Conservation (phyloP, 2,113 vertebrate genomes). For the Trematomus loennbergii region DNA sequence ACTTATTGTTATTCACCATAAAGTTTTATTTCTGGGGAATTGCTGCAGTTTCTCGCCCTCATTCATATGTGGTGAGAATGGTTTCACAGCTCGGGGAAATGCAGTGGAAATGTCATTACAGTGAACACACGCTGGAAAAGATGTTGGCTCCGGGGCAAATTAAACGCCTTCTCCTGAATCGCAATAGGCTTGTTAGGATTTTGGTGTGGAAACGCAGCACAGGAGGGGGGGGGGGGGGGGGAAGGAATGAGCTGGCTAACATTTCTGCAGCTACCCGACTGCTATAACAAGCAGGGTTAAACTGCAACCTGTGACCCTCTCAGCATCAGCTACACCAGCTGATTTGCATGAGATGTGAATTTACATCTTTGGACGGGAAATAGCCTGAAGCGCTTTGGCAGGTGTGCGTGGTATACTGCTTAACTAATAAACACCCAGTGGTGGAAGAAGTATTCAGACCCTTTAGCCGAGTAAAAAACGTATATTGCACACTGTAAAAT, state of each 20-base stretch:
- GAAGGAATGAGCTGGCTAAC: conserved; percentile 5
- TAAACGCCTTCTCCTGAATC: conserved; percentile 74
- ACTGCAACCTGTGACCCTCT: conserved; percentile 62
- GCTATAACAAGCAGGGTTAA: conserved; percentile 70
- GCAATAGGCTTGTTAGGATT: conserved; percentile 74
- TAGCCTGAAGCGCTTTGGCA: conserved; percentile 34
- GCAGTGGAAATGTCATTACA: conserved; percentile 79
- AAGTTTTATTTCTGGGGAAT: conserved; percentile 70
- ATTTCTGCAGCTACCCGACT: conserved; percentile 44
- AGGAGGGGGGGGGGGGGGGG: not conserved
- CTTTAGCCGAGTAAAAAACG: no score
- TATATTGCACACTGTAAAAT: no score
- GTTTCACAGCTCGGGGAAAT: conserved; percentile 67
- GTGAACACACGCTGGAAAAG: conserved; percentile 72
- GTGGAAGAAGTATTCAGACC: no score
- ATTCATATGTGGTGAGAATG: conserved; percentile 68
- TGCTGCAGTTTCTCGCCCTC: conserved; percentile 49
- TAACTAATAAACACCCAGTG: conserved; percentile 24
- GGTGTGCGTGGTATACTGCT: conserved; percentile 25
- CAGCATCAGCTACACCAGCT: conserved; percentile 26
- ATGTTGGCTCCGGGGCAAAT: conserved; percentile 70
- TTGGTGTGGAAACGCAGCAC: conserved; percentile 67
- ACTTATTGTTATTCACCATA: conserved; percentile 71
- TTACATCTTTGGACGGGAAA: conserved; percentile 38
- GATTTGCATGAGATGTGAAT: conserved; percentile 69